Base-by-base conservation (phyloP, 2,113 vertebrate genomes). In the Forbesichthys agassizii region DNA sequence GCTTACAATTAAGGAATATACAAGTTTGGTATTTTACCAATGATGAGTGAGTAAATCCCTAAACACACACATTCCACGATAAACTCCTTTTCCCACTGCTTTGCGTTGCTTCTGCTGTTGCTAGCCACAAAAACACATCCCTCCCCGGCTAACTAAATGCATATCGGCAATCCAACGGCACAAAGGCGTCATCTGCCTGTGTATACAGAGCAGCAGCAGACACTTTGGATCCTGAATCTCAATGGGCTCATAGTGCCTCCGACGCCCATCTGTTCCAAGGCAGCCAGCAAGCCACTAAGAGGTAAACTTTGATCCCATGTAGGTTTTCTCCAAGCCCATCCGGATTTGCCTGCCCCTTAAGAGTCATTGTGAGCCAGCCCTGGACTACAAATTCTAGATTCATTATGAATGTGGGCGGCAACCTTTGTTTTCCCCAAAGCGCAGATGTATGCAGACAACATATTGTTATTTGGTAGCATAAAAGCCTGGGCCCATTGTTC, bases 151-250 rank as follows among this genome's bases (percentile, higher is more conserved):
- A 85, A 77, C 81, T 80, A 84, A 86, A 86, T 82, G 79, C 81
- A 89, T 88, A 84, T 84, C 73, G 78, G 76, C 85, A 88, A 85
- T 87, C 77, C 81, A 64, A 70, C 69, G 73, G 85, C 87, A 90
- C 91, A 89, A 90, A 89, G 88, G 82, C 88, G 87, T 88, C 86
- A 85, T 89, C 85, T 87, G 85, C 88, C 79, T 86, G 85, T 85
- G 87, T 89, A 76, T 88, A 86, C 86, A 87, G 84, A 91, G 88
- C 83, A 88, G 86, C 86, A 90, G 90, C 84, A 88, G 90, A 84
- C 89, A 92, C 91, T 91, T 91, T 91, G 91, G 90, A 90, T 91
- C 82, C 84, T 87, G 88, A 88, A 90, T 93, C 92, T 93, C 92
- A 84, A 86, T 90, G 87, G 91, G 86, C 90, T 90, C 89, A 81